These are phyloP conservation scores for Oscarella lobularis DNA, from an alignment of 37 sponge, comb jelly and placozoan genomes.

Conservation along the genomic window DNA sequence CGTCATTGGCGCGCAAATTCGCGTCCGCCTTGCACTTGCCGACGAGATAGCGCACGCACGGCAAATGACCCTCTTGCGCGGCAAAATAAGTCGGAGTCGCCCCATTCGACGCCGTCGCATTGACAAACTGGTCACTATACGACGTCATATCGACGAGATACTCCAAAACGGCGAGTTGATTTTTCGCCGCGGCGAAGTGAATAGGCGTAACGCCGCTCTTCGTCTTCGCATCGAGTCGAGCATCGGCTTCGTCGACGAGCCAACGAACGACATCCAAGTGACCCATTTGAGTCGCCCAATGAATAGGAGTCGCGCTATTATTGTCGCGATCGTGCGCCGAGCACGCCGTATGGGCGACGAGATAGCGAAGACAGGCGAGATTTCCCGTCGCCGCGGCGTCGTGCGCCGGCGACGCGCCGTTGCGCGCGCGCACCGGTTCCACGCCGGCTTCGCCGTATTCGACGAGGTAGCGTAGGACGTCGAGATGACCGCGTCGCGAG, in stretches of 20 bases:
- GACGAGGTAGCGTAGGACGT: conserved; percentile 50
- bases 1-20: conserved; percentile 35
- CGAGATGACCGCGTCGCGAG: conserved; percentile 62
- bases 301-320: conserved; percentile 64
- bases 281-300: conserved; percentile 86
- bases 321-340: conserved; percentile 60
- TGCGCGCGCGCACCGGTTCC: conserved; percentile 43
- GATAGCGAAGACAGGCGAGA: conserved; percentile 68
- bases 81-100: conserved; percentile 81
- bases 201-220: conserved; percentile 63
- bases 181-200: conserved; percentile 73
- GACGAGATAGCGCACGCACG: conserved; percentile 60
- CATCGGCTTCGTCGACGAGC: conserved; percentile 49
- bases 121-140: not conserved
- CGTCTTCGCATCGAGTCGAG: conserved; percentile 46
- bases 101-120: conserved; percentile 55
- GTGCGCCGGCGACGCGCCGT: conserved; percentile 81
- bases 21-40: conserved; percentile 73
- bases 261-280: conserved; percentile 50
- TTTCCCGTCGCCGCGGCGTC: conserved; percentile 92
- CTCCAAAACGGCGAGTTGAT: conserved; percentile 45
- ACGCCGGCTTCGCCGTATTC: conserved; percentile 39
- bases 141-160: conserved; percentile 47
- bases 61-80: conserved; percentile 57
- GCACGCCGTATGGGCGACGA: conserved; percentile 44